Evolutionary conservation across 30 jellyfish, hydroid and myxozoan species (phyloP).

Genomic region (Aurelia sp.): DNA sequence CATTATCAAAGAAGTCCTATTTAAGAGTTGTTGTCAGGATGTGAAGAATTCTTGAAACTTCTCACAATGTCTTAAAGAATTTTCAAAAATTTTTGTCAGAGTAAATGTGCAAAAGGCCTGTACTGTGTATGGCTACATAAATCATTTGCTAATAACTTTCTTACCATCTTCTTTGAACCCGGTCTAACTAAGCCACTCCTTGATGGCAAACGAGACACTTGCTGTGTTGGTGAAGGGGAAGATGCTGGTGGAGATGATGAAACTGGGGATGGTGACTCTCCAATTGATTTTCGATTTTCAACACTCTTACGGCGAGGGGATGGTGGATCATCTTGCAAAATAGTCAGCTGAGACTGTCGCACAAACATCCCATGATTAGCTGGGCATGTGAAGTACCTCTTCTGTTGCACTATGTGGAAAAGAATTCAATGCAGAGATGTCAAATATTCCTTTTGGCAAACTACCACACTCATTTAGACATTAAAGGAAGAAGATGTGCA

Average conservation of each 20-base stretch:
- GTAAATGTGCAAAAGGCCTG: no score
- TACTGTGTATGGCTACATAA: no score
- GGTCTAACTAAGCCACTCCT: conserved; percentile 68
- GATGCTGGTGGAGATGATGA: conserved; percentile 32
- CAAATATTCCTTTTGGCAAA: no score
- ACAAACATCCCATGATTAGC: conserved; percentile 96
- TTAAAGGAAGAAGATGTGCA: no score
- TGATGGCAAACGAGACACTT: conserved; percentile 38
- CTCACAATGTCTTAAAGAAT: no score
- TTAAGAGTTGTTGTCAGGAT: no score
- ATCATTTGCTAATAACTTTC: no score
- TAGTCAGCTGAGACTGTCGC: conserved; percentile 88
- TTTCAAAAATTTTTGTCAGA: no score
- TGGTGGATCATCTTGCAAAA: conserved; percentile 44
- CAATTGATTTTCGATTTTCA: background rate
- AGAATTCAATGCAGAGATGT: background rate
- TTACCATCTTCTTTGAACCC: conserved; percentile 30
- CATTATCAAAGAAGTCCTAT: no score
- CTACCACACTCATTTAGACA: no score
- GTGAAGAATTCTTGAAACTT: no score
- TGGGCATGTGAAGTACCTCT: conserved; percentile 84
- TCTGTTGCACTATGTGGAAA: conserved; percentile 74
- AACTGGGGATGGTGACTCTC: conserved; percentile 47
- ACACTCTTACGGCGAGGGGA: background rate
- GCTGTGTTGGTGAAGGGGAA: conserved; percentile 68